A percentile compares a stretch with the other conserved stretches of the same genome.
Conservation (phyloP, 2,113 vertebrate genomes). For the Irena cyanogastra region DNA sequence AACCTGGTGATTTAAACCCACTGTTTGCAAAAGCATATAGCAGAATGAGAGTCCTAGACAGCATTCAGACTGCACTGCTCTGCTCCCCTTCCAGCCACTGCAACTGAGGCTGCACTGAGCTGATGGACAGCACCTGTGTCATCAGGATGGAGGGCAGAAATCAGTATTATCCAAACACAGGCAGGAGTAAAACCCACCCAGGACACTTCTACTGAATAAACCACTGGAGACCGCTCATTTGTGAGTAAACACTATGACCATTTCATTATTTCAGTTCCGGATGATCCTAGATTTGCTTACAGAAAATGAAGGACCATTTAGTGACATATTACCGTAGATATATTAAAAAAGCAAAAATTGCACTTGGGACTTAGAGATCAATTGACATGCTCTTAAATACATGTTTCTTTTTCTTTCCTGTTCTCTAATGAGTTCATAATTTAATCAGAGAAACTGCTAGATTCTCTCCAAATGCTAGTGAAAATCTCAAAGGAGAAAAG, state of each 20-base stretch:
- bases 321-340: neutral
- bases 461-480: constrained; percentile 1
- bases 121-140: neutral
- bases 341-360: constrained; percentile 3
- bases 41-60: neutral
- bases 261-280: neutral
- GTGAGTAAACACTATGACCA: neutral
- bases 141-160: neutral
- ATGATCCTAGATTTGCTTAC: constrained; percentile 9
- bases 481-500: constrained; percentile 57
- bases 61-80: neutral
- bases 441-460: constrained; percentile 57
- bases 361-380: constrained; percentile 49
- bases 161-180: neutral
- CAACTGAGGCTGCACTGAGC: neutral
- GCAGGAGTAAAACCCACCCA: neutral
- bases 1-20: neutral
- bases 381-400: constrained; percentile 48
- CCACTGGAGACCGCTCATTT: neutral
- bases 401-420: constrained; percentile 2
- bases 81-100: neutral
- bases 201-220: neutral
- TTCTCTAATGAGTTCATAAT: constrained; percentile 57
- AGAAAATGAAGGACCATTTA: constrained; percentile 28
- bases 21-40: neutral